phyloP scores from a whole-genome alignment of 2,888 invertebrate species.

The Tipula helvola region DNA sequence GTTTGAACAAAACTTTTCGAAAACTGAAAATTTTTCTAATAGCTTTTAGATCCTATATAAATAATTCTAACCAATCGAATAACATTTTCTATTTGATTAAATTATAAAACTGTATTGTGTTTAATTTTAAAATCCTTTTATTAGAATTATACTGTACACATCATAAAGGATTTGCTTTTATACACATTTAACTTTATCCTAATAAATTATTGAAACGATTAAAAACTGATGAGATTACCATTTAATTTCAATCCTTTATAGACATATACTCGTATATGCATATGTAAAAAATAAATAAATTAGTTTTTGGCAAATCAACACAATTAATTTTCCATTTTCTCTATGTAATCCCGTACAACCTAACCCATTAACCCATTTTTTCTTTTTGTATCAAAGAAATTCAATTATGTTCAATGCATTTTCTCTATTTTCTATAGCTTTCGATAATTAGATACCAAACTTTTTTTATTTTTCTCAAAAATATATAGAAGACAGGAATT shows the following conservation, averaged over 20 bases:
- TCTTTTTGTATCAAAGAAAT: background rate
- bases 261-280: background rate
- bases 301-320: background rate
- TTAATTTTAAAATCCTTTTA: background rate
- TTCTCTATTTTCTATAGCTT: background rate
- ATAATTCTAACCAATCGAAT: background rate
- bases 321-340: background rate
- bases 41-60: background rate
- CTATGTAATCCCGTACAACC: background rate
- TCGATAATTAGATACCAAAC: background rate
- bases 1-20: background rate
- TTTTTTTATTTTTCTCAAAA: background rate
- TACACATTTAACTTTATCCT: background rate
- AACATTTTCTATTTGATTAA: background rate
- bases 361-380: background rate
- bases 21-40: background rate
- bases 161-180: background rate
- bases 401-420: background rate
- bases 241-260: background rate
- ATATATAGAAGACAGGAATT: background rate
- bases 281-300: background rate
- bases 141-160: background rate
- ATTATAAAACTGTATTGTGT: background rate
- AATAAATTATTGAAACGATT: background rate
- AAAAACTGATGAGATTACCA: background rate